phyloP scores from a whole-genome alignment of 2,797 vertebrate genomes.

The Gambusia yucatana region DNA sequence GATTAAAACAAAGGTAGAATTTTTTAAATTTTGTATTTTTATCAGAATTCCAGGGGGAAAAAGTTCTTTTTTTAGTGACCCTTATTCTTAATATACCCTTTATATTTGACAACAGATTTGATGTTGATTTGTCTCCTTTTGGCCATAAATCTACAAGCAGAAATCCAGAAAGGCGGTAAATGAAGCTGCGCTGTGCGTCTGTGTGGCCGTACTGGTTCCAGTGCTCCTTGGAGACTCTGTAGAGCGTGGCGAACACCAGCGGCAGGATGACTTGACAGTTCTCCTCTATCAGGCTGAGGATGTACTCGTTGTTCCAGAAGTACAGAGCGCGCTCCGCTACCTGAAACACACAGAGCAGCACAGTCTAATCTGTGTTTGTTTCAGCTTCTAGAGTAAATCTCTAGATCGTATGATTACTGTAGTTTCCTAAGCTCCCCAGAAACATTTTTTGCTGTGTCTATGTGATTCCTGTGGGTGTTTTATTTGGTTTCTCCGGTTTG shows the following conservation, averaged over 20 bases:
- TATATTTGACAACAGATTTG: background rate
- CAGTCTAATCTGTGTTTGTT: constrained; percentile 1
- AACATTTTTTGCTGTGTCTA: background rate
- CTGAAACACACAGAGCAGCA: constrained; percentile 63
- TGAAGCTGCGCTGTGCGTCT: background rate
- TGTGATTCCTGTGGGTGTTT: background rate
- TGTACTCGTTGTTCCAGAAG: constrained; percentile 97
- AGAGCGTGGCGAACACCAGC: constrained; percentile 92
- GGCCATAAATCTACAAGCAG: background rate
- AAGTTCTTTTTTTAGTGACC: background rate
- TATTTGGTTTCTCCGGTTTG: background rate
- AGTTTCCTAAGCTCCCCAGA: constrained; percentile 2
- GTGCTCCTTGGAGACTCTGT: constrained; percentile 95
- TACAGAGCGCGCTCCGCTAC: constrained; percentile 96
- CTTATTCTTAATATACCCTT: background rate
- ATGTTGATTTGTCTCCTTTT: background rate
- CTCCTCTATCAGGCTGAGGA: constrained; percentile 94
- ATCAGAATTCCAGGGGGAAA: background rate
- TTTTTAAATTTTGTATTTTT: background rate
- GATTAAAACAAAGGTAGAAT: background rate
- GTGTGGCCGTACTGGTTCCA: constrained; percentile 91
- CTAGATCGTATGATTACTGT: background rate
- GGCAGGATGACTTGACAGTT: constrained; percentile 94
- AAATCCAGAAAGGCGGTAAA: background rate
- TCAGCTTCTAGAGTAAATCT: background rate